Evolutionary conservation across 2,888 invertebrate genomes (phyloP), one percentile per base, ranked within the genome.

Genomic region (Drosophila subsilvestris): DNA sequence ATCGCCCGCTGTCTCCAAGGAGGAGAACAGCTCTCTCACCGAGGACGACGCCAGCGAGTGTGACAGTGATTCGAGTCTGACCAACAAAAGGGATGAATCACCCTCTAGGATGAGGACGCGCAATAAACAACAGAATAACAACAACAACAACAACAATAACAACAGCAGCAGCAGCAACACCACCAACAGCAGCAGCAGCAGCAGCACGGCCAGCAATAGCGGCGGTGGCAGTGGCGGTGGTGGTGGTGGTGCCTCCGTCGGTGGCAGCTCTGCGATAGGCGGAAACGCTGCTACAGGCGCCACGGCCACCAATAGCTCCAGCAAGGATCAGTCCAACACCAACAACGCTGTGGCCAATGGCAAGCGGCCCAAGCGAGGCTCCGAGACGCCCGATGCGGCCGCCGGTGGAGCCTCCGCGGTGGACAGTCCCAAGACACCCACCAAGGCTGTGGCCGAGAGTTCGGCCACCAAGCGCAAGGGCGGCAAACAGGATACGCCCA

Each of bases 21-120:
- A 95, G 73, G 95, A 95, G 91, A 95, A 95, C 89, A 95, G 95
- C 92, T 96, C 96, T 68, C 96, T 96, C 71, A 96, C 96, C 59
- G 96, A 96, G 92, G 96, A 96, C 93, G 97, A 98, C 91, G 97
- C 97, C 93, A 98, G 98, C 77, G 98, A 98, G 91, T 98, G 98
- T 92, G 98, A 98, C 92, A 98, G 98, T 92, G 98, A 98, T 93
- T 98, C 97, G 66, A 94, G 98, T 90, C 97, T 97, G 89, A 95
- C 97, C 82, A 96, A 92, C 87, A 92, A 92, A 91, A 92, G 92
- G 86, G 97, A 97, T 91, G 95, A 95, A 90, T 96, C 96, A 90
- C 97, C 97, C 58, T 97, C 96, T 91, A 95, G 97, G 92, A 97
- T 97, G 96, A 95, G 97, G 91, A 97, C 97, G 74, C 94, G 97